Conservation (phyloP, 2,797 vertebrate species). For the Sibirionetta formosa region DNA sequence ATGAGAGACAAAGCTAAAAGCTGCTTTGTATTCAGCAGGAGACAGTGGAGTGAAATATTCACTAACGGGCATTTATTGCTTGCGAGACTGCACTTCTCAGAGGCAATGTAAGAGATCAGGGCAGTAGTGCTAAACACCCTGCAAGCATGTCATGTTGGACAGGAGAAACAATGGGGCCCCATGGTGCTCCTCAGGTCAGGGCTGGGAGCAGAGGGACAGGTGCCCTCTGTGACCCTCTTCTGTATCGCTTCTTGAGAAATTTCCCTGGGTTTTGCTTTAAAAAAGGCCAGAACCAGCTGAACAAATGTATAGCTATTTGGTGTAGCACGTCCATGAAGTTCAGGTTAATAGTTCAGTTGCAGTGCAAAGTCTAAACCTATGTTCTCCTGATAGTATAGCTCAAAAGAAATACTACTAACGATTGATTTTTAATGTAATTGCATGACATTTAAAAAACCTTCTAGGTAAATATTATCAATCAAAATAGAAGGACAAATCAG, state of each 20-base stretch:
- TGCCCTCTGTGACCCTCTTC: conserved; percentile 67
- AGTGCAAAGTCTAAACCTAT: not conserved
- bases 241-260: conserved; percentile 58
- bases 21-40: not conserved
- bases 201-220: not conserved
- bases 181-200: not conserved
- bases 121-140: not conserved
- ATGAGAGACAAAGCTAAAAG: not conserved
- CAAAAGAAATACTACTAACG: not conserved
- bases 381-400: not conserved
- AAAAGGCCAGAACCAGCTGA: conserved; percentile 65
- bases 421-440: not conserved
- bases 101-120: not conserved
- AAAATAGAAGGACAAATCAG: not conserved
- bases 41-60: not conserved
- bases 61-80: not conserved
- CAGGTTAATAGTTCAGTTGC: conserved; percentile 67
- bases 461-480: not conserved
- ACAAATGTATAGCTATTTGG: conserved; percentile 59
- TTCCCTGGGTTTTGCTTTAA: not conserved
- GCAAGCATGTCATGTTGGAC: not conserved
- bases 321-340: conserved; percentile 7
- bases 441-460: not conserved
- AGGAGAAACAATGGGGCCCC: not conserved
- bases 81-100: not conserved